Conservation (phyloP, 2,888 invertebrate species). For the Cantharis nigra region DNA sequence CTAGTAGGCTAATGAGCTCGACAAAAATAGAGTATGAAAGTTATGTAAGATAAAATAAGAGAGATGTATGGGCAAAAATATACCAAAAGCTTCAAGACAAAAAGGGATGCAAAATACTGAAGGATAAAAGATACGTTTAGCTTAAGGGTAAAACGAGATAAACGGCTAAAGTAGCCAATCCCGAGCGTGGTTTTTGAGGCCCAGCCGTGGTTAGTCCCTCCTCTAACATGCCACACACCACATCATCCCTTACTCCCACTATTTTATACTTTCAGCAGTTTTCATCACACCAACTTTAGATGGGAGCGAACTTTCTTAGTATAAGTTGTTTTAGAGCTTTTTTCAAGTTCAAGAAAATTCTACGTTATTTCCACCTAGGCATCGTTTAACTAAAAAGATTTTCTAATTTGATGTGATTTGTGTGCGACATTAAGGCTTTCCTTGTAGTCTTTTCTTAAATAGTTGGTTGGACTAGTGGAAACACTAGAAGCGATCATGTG, state of each 20-base stretch:
- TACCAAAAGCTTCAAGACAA: constrained; percentile 10
- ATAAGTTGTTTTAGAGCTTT: constrained; percentile 4
- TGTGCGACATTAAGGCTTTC: too few species aligned
- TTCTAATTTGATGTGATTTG: neutral
- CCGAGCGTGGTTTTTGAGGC: constrained; percentile 59
- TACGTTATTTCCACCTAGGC: neutral
- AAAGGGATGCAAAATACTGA: constrained; percentile 17
- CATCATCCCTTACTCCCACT: constrained; percentile 46
- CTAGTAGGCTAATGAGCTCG: constrained; percentile 26
- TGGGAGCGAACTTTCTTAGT: constrained; percentile 21
- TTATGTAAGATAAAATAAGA: constrained; percentile 1
- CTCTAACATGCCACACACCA: constrained; percentile 56
- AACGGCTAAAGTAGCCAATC: constrained; percentile 50
- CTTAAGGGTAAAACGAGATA: constrained; percentile 11
- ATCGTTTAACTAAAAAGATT: neutral
- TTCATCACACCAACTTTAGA: constrained; percentile 20
- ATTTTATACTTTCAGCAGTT: constrained; percentile 29
- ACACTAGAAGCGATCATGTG: neutral
- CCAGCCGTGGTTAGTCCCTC: constrained; percentile 58
- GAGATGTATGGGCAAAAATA: constrained; percentile 1
- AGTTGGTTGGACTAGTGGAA: too few species aligned
- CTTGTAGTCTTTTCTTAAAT: too few species aligned
- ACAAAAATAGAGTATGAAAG: constrained; percentile 13
- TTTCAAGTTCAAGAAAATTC: neutral
- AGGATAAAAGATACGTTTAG: constrained; percentile 17